A percentile compares a stretch with the other conserved stretches of the same genome.
These are phyloP conservation scores for Diachasma alloeum DNA, from an alignment of 1,140 invertebrate genomes.

Conservation along the genomic window DNA sequence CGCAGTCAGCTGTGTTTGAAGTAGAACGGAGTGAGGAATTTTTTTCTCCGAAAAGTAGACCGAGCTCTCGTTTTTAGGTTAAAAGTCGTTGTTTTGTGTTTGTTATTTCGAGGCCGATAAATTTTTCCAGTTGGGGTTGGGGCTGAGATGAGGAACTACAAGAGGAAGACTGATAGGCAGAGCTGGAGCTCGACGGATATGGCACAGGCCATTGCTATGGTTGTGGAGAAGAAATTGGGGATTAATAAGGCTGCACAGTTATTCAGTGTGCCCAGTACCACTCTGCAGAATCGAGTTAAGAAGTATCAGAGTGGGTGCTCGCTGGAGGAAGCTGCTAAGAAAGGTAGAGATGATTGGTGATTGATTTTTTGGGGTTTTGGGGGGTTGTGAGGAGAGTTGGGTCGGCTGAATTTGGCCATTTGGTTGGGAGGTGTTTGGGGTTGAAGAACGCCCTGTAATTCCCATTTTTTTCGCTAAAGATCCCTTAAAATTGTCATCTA, in stretches of 20 bases:
- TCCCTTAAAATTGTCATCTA: too few species aligned
- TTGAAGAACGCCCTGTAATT: too few species aligned
- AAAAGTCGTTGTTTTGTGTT: background rate
- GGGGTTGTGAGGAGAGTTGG: background rate
- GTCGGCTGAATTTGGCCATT: too few species aligned
- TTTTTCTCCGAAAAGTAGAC: background rate
- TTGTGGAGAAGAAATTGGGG: slow-evolving; percentile 36
- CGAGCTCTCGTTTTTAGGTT: background rate
- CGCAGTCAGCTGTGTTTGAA: slow-evolving; percentile 7
- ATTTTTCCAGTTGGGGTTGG: background rate
- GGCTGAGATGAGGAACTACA: slow-evolving; percentile 30
- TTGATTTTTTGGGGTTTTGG: background rate
- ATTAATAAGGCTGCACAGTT: slow-evolving; percentile 33
- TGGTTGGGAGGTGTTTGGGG: too few species aligned
- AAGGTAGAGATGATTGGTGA: background rate
- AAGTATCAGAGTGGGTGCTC: slow-evolving; percentile 18
- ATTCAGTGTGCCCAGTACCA: slow-evolving; percentile 39
- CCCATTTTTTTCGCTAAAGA: too few species aligned
- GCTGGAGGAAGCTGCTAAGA: background rate
- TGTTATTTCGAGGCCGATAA: background rate
- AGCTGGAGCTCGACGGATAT: slow-evolving; percentile 34
- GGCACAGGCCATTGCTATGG: slow-evolving; percentile 32
- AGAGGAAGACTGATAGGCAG: slow-evolving; percentile 27
- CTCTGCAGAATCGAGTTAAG: slow-evolving; percentile 39
- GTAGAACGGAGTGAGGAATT: background rate